Base-by-base conservation (phyloP, 2,888 invertebrate species). In the Nomada flava region DNA sequence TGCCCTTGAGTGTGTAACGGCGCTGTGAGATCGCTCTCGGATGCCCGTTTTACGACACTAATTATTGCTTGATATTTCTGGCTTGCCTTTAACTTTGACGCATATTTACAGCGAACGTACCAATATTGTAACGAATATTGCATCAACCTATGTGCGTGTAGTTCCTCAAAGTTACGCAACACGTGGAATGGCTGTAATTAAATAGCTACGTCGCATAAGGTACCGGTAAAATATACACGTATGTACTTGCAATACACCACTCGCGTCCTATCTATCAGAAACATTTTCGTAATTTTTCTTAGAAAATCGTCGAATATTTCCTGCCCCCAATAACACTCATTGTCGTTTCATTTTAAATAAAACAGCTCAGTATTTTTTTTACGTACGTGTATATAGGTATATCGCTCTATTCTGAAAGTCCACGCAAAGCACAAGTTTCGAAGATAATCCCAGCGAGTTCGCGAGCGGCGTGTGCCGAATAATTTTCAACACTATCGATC, bases 1-100 rank as follows among this genome's bases (percentile, higher is more conserved):
- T 11, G 55, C 36, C 53, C 52, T 50, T 68, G 80, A 80, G 73
- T 64, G 44, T 60, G 47, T 73, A 69, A 82, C 63, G 26, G 20
- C 36, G 59, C 36, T 44, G 47, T 13, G 64, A 65, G 53, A 60
- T 70, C 64, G 20, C 52, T 47, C n/a, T 7, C 3, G n/a, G 64
- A 23, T 64, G 57, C 23, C 52, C 78, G 18, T 52, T 69, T 69
- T 29, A 26, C 47, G 26, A 26, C 63, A 26, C 23, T 69, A 78
- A 79, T 78, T 63, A 79, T 78, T 50, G 18, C 18, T 13, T 26
- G 78, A 68, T 68, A 68, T 52, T 68, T 44, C 42, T 50, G 15
- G 1, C 11, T 3, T 18, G 4, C n/a, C 11, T 11, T 52, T 5
- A 52, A 64, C 26, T 62, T 29, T 44, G 29, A 52, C 11, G 18